phyloP scores from a whole-genome alignment of 2,888 invertebrate genomes.

The Nebria brevicollis region DNA sequence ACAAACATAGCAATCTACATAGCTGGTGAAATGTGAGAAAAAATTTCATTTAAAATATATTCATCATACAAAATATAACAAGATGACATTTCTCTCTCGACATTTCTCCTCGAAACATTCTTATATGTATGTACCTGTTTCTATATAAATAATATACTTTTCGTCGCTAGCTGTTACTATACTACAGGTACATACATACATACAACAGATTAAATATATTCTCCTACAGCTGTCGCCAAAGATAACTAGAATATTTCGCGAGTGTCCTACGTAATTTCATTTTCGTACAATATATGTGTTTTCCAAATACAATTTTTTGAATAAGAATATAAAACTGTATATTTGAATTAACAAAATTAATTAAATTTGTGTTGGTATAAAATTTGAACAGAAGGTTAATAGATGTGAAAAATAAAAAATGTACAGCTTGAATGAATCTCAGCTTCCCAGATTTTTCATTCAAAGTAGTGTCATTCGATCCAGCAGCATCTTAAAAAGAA shows the following conservation, averaged over 20 bases:
- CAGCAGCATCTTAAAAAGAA: neutral
- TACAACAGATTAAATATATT: neutral
- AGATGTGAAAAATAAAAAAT: neutral
- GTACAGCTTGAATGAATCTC: neutral
- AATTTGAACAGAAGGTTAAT: neutral
- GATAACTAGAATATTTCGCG: neutral
- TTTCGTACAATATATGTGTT: neutral
- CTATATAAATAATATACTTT: conserved; percentile 6
- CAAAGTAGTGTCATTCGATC: too few species aligned
- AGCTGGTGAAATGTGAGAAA: conserved; percentile 18
- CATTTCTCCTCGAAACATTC: conserved; percentile 27
- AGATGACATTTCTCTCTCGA: conserved; percentile 7
- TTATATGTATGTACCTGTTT: conserved; percentile 9
- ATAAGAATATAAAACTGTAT: too few species aligned
- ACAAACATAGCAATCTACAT: conserved; percentile 36
- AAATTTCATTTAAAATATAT: conserved; percentile 42
- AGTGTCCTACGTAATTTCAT: neutral
- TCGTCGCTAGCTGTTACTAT: neutral
- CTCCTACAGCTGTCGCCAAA: neutral
- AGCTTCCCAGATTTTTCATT: too few species aligned
- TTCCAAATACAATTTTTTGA: neutral
- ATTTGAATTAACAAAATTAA: too few species aligned
- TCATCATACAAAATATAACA: conserved; percentile 30
- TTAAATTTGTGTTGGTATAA: too few species aligned
- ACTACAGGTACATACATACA: neutral